A percentile compares a stretch with the other conserved stretches of the same genome.
phyloP scores from a whole-genome alignment of 2,113 vertebrate genomes.

The Stigmatopora argus region DNA sequence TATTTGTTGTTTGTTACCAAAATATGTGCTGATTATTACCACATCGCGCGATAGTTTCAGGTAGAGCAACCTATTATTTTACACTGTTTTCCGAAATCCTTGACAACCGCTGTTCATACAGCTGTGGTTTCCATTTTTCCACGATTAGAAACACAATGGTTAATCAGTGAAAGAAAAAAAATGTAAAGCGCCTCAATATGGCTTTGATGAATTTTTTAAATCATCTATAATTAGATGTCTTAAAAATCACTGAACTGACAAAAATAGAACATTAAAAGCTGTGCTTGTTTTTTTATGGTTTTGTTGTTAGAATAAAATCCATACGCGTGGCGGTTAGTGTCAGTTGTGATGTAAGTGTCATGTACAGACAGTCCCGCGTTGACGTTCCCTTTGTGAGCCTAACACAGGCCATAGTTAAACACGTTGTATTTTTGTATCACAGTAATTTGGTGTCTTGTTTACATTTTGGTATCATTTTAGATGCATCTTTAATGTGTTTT shows the following conservation, averaged over 20 bases:
- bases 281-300: constrained; percentile 37
- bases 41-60: constrained; percentile 38
- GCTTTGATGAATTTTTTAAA: constrained; percentile 61
- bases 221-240: constrained; percentile 60
- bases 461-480: constrained; percentile 74
- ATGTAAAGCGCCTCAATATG: constrained; percentile 33
- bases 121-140: constrained; percentile 32
- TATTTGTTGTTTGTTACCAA: constrained; percentile 68
- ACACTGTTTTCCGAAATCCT: constrained; percentile 24
- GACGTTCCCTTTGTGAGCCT: constrained; percentile 70
- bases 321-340: constrained; percentile 65
- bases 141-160: constrained; percentile 39
- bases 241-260: constrained; percentile 58
- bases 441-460: constrained; percentile 78
- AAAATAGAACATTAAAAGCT: constrained; percentile 71
- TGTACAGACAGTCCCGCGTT: constrained; percentile 62
- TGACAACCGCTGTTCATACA: constrained; percentile 34
- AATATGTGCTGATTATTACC: constrained; percentile 59
- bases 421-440: constrained; percentile 92
- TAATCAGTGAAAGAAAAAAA: constrained; percentile 34
- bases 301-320: constrained; percentile 72
- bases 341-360: constrained; percentile 65
- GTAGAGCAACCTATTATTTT: constrained; percentile 53
- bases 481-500: constrained; percentile 70
- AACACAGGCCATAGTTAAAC: constrained; percentile 76